Base-by-base conservation (phyloP, 1,140 invertebrate genomes). In the Bombus waltoni region DNA sequence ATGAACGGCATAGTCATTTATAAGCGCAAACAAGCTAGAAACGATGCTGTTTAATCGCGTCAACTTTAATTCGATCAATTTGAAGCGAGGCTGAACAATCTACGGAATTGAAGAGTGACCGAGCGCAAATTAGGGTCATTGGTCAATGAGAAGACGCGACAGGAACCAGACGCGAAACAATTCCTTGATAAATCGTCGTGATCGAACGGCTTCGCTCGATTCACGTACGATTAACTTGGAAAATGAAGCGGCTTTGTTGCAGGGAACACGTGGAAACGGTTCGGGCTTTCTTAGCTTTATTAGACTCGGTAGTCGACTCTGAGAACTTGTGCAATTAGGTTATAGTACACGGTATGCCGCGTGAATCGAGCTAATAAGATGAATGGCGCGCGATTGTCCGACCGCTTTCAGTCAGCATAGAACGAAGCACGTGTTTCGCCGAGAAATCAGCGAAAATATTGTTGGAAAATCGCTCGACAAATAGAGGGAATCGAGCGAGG, bases 361-460 rank as follows among this genome's bases (percentile, higher is more conserved):
- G 53, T 82, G 74, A 75, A 81, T 86, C 80, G 65, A 83, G 82
- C 85, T 89, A 89, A 89, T 89, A 89, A 89, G 88, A 89, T 87
- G 88, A 77, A 32, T 87, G 81, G 35, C 53, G 78, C 28, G 40
- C 47, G 83, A 85, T 80, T 80, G 76, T 85, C 83, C 76, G 83
- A 53, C 83, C 80, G 77, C 76, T 85, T 87, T 79, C 81, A 86
- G 87, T 89, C 80, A 65, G 77, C 68, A 11, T 59, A 44, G 18
- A 81, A 75, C 70, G 70, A 32, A 44, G n/a, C 68, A 47, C 40
- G 83, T 47, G 32, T 73, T 38, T 35, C 38, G 18, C 57, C 11
- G 59, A 44, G 84, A 59, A 68, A 81, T 81, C 78, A 62, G 53
- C 40, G 1, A 38, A 38, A 28, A 53, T 53, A 22, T 18, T 32